These are phyloP conservation scores for Drosophila sproati DNA, from an alignment of 1,140 invertebrate genomes.

Conservation along the genomic window DNA sequence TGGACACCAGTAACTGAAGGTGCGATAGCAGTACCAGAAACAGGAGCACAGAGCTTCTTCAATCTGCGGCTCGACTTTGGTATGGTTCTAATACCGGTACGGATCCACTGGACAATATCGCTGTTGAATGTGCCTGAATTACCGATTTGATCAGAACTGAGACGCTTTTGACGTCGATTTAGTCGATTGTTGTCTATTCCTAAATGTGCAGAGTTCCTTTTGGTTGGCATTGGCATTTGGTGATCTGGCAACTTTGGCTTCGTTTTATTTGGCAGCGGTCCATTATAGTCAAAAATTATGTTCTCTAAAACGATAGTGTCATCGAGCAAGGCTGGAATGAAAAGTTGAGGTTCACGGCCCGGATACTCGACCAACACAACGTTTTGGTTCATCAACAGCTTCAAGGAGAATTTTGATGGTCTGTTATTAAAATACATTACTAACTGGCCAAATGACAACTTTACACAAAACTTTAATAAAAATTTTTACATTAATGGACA, in stretches of 20 bases:
- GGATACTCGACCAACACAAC: slow-evolving; percentile 44
- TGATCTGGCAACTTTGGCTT: neutral
- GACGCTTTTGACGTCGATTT: neutral
- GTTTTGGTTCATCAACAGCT: slow-evolving; percentile 32
- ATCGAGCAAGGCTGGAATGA: slow-evolving; percentile 30
- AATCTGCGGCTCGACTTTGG: neutral
- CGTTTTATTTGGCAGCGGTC: neutral
- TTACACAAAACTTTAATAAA: slow-evolving; percentile 3
- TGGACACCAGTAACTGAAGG: neutral
- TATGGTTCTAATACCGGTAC: neutral
- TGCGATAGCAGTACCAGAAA: neutral
- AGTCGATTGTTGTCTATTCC: neutral
- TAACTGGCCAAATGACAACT: slow-evolving; percentile 18
- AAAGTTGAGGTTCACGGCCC: slow-evolving; percentile 38
- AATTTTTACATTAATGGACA: slow-evolving; percentile 18
- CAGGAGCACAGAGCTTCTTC: neutral
- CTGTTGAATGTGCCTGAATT: neutral
- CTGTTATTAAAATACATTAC: slow-evolving; percentile 19
- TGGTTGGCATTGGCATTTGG: neutral
- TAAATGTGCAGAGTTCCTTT: neutral
- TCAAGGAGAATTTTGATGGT: slow-evolving; percentile 38
- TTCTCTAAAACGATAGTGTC: slow-evolving; percentile 24
- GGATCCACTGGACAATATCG: slow-evolving; percentile 9
- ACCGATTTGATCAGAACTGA: neutral
- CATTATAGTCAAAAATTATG: slow-evolving; percentile 26